Evolutionary conservation across 2,797 vertebrate species (phyloP).

Genomic region (Coregonus sp.): DNA sequence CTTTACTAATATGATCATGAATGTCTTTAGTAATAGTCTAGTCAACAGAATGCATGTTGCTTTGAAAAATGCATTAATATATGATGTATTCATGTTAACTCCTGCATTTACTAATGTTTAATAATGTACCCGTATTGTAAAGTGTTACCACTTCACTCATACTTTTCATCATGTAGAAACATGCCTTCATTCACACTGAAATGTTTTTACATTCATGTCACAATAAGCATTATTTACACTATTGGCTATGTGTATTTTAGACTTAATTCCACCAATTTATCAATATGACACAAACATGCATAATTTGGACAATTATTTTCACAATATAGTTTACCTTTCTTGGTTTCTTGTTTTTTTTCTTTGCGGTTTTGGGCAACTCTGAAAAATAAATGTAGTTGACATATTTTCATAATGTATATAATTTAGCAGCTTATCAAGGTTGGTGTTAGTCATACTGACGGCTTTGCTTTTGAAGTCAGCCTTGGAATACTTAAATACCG

Average conservation of each 20-base stretch:
- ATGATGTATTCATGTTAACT: not conserved
- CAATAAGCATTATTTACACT: not conserved
- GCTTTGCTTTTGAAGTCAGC: not conserved
- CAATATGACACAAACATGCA: too few species aligned
- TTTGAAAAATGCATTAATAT: not conserved
- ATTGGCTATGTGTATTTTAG: not conserved
- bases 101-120: too few species aligned
- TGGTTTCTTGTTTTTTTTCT: constrained; percentile 76
- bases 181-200: not conserved
- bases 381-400: constrained; percentile 39
- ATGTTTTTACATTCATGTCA: too few species aligned
- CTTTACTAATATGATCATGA: too few species aligned
- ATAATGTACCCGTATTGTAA: not conserved
- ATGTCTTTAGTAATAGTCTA: not conserved
- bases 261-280: not conserved
- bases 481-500: not conserved
- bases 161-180: not conserved
- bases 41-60: not conserved
- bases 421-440: not conserved
- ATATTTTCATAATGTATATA: too few species aligned
- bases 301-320: not conserved
- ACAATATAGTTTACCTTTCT: constrained; percentile 74
- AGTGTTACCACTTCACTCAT: not conserved
- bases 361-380: constrained; percentile 83
- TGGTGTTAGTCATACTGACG: not conserved